Conservation (phyloP, 2,888 invertebrate genomes). For the Antitype chi region DNA sequence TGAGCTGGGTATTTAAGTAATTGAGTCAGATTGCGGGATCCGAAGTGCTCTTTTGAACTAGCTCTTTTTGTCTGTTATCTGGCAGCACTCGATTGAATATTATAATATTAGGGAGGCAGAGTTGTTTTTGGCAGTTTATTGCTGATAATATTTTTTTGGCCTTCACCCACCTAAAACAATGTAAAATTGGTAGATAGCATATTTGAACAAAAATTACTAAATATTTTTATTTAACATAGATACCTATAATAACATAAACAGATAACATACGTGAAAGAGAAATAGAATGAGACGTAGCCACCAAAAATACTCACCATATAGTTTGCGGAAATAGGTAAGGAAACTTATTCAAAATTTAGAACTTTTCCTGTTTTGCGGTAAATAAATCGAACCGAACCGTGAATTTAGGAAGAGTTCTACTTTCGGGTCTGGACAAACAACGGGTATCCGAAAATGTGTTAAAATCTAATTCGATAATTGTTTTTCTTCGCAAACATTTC, state of each 20-base stretch:
- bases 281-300: neutral
- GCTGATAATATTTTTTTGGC: too few species aligned
- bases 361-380: slow-evolving; percentile 47
- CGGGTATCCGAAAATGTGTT: slow-evolving; percentile 68
- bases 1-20: slow-evolving; percentile 77
- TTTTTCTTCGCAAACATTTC: slow-evolving; percentile 79
- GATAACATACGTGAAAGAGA: neutral
- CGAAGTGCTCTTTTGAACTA: slow-evolving; percentile 66
- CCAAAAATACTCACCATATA: slow-evolving; percentile 16
- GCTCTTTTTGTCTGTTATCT: slow-evolving; percentile 59
- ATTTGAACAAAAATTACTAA: too few species aligned
- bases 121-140: neutral
- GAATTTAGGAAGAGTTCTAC: slow-evolving; percentile 29
- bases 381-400: slow-evolving; percentile 42
- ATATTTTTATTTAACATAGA: neutral
- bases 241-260: neutral
- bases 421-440: slow-evolving; percentile 42
- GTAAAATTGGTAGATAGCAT: neutral
- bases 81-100: slow-evolving; percentile 51
- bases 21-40: slow-evolving; percentile 77
- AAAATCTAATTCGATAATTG: slow-evolving; percentile 80
- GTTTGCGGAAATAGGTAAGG: neutral
- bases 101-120: slow-evolving; percentile 19
- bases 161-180: too few species aligned
- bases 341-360: slow-evolving; percentile 13